A percentile compares a stretch with the other conserved stretches of the same genome.
Conservation (phyloP, 2,888 invertebrate species). For the Drosophila putrida region DNA sequence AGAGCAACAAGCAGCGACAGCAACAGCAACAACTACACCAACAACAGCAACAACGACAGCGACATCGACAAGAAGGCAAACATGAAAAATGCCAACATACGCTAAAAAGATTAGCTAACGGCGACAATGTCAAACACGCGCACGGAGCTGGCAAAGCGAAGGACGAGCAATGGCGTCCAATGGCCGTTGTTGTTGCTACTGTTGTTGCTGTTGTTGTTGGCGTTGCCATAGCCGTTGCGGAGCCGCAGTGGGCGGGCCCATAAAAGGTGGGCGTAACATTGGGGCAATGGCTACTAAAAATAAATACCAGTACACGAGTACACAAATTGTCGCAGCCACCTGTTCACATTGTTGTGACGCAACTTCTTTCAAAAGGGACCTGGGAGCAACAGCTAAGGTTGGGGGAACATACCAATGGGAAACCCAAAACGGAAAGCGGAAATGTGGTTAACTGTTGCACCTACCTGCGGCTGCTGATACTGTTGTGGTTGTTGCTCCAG, state of each 20-base stretch:
- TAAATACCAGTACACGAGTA: conserved; percentile 73
- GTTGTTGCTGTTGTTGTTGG: conserved; percentile 13
- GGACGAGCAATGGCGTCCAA: conserved; percentile 35
- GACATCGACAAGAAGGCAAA: conserved; percentile 73
- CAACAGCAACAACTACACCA: conserved; percentile 30
- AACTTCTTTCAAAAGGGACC: conserved; percentile 42
- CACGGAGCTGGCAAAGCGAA: conserved; percentile 40
- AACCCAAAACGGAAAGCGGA: conserved; percentile 56
- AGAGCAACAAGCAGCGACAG: conserved; percentile 72
- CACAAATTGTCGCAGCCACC: conserved; percentile 81
- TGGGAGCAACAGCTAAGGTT: neutral
- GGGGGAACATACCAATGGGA: conserved; percentile 19
- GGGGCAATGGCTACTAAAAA: conserved; percentile 72
- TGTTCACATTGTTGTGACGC: conserved; percentile 80
- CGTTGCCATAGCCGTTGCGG: conserved; percentile 39
- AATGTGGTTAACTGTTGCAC: conserved; percentile 66
- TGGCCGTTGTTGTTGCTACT: conserved; percentile 13
- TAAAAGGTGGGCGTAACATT: conserved; percentile 58
- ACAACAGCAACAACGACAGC: conserved; percentile 26
- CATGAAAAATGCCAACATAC: conserved; percentile 82
- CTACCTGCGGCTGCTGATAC: conserved; percentile 57
- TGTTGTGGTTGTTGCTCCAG: conserved; percentile 30
- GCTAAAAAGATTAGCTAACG: conserved; percentile 82
- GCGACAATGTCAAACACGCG: conserved; percentile 82
- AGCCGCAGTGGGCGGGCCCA: conserved; percentile 66